Conservation (phyloP, 2,113 vertebrate genomes). For the Camelus dromedarius region DNA sequence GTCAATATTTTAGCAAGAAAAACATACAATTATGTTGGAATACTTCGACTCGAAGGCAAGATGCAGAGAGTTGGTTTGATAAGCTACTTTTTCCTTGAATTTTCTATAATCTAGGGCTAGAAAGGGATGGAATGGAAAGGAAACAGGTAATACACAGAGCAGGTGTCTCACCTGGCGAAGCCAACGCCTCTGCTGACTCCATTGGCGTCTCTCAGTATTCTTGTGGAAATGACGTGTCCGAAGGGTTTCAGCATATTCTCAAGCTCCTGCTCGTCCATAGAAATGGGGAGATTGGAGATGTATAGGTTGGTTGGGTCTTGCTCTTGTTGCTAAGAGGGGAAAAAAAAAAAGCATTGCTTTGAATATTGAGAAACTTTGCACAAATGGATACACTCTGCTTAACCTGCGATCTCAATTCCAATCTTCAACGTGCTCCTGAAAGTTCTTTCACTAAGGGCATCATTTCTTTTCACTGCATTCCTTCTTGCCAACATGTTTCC, state of each 20-base stretch:
- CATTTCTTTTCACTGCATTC: background rate
- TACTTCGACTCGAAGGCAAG: constrained; percentile 60
- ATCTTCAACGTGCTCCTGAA: background rate
- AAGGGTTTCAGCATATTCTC: constrained; percentile 99
- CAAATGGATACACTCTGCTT: background rate
- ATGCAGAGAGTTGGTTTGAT: background rate
- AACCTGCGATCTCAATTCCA: background rate
- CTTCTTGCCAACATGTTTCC: background rate
- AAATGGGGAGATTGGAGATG: constrained; percentile 98
- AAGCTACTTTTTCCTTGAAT: background rate
- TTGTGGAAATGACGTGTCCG: constrained; percentile 97
- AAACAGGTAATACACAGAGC: background rate
- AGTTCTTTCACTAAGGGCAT: background rate
- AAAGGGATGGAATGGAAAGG: constrained; percentile 27
- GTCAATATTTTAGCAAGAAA: constrained; percentile 52
- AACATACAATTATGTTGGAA: background rate
- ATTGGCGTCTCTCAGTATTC: constrained; percentile 97
- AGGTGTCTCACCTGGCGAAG: constrained; percentile 94
- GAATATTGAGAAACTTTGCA: background rate
- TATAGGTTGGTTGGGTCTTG: constrained; percentile 99
- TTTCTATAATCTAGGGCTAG: constrained; percentile 25
- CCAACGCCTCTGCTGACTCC: constrained; percentile 98
- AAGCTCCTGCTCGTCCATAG: constrained; percentile 98
- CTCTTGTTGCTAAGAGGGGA: constrained; percentile 95
- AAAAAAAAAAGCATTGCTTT: constrained; percentile 76